Evolutionary conservation across 2,797 vertebrate genomes (phyloP), one percentile per base, ranked within the genome.

Genomic region (Pseudochirops cupreus): DNA sequence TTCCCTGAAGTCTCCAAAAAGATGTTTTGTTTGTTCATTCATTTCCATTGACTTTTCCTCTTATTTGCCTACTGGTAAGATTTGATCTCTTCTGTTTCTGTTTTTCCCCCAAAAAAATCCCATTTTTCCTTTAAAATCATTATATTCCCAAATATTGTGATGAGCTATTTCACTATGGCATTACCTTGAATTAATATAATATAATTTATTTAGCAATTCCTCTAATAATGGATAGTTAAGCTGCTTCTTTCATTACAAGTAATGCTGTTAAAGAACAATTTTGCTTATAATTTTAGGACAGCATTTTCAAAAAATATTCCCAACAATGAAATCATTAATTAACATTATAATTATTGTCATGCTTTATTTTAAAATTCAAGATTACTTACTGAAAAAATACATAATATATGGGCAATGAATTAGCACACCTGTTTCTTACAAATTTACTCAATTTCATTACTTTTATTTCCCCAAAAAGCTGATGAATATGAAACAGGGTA

Each of bases 201-300:
- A 91, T 58, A 95, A 95, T 21, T 92, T 21, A 67, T n/a, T 95
- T 62, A 62, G 59, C 5, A 74, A 74, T 92, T 91, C 29, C 52
- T 54, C 14, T 96, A 92, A 91, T 89, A 91, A 91, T 90, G 1
- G 26, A 58, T 29, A 29, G 12, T 62, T 59, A 3, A 29, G 1
- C 4, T 33, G 16, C 31, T 67, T n/a, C 1, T 67, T 67, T n/a
- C 11, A 39, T 1, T 92, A 92, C 91, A 96, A 91, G 58, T 89
- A 95, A 92, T 3, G 31, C 6, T 7, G n/a, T 21, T 39, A 9
- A 54, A 39, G 50, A 91, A 56, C 0, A 11, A 28, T 55, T 94
- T 59, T 18, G 33, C 90, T 93, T 2, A 52, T 54, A 91, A 52
- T 96, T 33, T 91, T 92, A 62, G 10, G 13, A 12, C 52, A 29